Percentiles rank a stretch among this genome's conserved stretches.
Conservation (phyloP, 2,888 invertebrate species). For the Plemyria rubiginata region DNA sequence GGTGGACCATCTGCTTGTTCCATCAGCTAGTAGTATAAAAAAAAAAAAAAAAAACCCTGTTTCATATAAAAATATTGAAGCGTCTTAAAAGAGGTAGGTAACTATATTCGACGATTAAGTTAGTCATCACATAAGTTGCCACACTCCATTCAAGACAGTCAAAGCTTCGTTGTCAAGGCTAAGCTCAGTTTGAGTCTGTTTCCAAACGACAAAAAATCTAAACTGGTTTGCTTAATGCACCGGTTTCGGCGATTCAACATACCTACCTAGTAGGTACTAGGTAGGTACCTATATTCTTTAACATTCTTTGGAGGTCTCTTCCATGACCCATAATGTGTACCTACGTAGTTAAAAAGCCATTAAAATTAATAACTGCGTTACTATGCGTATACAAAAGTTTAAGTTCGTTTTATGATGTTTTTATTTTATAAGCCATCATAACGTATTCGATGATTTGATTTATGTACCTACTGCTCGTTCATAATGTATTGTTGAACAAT, state of each 20-base stretch:
- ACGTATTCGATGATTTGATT: not conserved
- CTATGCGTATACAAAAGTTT: not conserved
- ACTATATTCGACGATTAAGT: no score
- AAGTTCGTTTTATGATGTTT: conserved; percentile 4
- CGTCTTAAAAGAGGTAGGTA: no score
- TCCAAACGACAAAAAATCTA: conserved; percentile 48
- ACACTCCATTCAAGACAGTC: conserved; percentile 4
- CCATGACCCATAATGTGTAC: conserved; percentile 23
- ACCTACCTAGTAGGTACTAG: conserved; percentile 24
- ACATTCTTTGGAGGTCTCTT: conserved; percentile 33
- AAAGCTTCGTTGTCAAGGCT: conserved; percentile 44
- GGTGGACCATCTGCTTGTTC: no score
- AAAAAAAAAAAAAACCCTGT: not conserved
- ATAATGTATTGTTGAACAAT: no score
- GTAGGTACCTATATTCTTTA: conserved; percentile 33
- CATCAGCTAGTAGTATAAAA: no score
- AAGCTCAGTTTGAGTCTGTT: conserved; percentile 40
- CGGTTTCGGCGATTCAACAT: conserved; percentile 39
- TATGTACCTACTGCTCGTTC: not conserved
- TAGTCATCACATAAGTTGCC: conserved; percentile 1
- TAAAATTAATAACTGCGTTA: conserved; percentile 12
- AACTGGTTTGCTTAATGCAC: conserved; percentile 57
- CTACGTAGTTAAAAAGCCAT: conserved; percentile 5
- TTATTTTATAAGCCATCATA: not conserved
- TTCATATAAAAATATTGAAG: not conserved